Evolutionary conservation across 1,140 invertebrate genomes (phyloP).

Genomic region (Rhyzopertha dominica): DNA sequence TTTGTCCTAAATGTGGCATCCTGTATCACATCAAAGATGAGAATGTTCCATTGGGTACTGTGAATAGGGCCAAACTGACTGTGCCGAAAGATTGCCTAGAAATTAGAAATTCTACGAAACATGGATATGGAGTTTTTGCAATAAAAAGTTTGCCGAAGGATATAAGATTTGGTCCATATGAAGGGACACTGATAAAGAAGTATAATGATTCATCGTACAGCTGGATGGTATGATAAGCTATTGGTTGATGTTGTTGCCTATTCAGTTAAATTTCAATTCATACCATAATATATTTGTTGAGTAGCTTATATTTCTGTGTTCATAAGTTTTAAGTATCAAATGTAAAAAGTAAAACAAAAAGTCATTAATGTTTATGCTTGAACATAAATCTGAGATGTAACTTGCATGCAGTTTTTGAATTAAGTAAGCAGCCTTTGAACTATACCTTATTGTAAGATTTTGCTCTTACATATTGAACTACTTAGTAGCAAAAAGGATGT

Average conservation of each 20-base stretch:
- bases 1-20: conserved; percentile 25
- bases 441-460: no score
- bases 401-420: no score
- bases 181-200: conserved; percentile 27
- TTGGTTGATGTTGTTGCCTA: no score
- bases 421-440: no score
- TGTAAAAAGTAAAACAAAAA: no score
- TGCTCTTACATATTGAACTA: no score
- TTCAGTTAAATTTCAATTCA: no score
- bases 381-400: no score
- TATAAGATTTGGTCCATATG: conserved; percentile 47
- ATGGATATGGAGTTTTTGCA: conserved; percentile 45
- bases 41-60: conserved; percentile 15
- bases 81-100: conserved; percentile 13
- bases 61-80: conserved; percentile 18
- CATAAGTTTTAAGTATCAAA: no score
- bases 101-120: conserved; percentile 11
- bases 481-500: no score
- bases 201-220: conserved; percentile 39
- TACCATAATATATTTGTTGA: conserved; percentile 14
- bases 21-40: conserved; percentile 17
- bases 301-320: conserved; percentile 1
- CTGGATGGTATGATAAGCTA: conserved; percentile 26
- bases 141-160: conserved; percentile 39
- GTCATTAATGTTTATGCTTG: no score